Evolutionary conservation across 2,888 invertebrate species (phyloP).

Genomic region (Alloscopus bannaensis): DNA sequence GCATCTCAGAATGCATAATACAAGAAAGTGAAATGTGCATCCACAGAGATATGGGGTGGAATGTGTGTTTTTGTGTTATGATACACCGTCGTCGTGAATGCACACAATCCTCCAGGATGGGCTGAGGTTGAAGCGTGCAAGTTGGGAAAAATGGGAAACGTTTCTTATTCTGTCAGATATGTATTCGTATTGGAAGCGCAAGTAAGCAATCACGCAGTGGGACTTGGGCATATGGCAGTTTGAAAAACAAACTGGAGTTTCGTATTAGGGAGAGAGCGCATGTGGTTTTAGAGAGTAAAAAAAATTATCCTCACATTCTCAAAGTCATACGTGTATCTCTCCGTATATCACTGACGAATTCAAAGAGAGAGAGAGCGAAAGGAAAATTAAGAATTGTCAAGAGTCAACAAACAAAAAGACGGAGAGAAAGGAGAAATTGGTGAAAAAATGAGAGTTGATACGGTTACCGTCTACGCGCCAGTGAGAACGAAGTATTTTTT

Average conservation of each 20-base stretch:
- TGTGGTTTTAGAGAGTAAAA: slow-evolving; percentile 1
- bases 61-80: no score
- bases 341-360: slow-evolving; percentile 9
- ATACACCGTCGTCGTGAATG: no score
- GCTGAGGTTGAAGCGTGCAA: no score
- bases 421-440: slow-evolving; percentile 18
- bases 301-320: slow-evolving; percentile 8
- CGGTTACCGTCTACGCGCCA: no score
- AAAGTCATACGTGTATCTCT: neutral
- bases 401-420: slow-evolving; percentile 41
- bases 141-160: slow-evolving; percentile 57
- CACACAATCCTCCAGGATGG: no score
- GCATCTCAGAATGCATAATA: slow-evolving; percentile 54
- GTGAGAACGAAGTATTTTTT: no score
- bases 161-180: slow-evolving; percentile 60
- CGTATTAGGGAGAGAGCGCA: neutral
- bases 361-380: neutral
- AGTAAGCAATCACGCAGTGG: slow-evolving; percentile 61
- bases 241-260: slow-evolving; percentile 21
- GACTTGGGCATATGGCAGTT: slow-evolving; percentile 56
- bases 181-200: slow-evolving; percentile 31
- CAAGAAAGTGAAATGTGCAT: no score
- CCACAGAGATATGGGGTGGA: slow-evolving; percentile 50
- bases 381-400: slow-evolving; percentile 48
- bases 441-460: slow-evolving; percentile 1